Evolutionary conservation across 2,113 vertebrate genomes (phyloP).

Genomic region (Hepsetus odoe): DNA sequence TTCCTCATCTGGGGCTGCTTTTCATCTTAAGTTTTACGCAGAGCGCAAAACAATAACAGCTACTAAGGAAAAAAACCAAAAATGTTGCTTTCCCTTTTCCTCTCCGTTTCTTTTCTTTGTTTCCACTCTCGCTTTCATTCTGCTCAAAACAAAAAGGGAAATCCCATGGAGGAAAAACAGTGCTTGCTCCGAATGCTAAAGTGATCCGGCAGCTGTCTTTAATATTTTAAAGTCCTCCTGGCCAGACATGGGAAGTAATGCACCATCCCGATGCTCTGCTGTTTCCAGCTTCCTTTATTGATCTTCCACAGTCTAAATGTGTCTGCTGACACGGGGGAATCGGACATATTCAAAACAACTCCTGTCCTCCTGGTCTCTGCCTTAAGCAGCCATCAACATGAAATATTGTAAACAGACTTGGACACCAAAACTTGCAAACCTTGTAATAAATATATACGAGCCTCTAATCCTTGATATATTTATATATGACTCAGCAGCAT

Average conservation of each 20-base stretch:
- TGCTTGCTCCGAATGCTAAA: slow-evolving; percentile 39
- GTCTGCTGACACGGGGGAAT: slow-evolving; percentile 25
- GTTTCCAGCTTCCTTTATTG: slow-evolving; percentile 34
- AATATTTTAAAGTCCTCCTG: slow-evolving; percentile 55
- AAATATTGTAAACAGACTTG: not conserved
- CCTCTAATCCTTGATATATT: no score
- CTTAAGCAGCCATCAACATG: not conserved
- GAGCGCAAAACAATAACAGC: not conserved
- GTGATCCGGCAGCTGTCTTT: slow-evolving; percentile 50
- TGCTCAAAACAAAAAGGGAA: slow-evolving; percentile 6
- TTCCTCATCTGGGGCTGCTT: not conserved
- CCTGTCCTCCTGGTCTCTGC: not conserved
- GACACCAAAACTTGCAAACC: not conserved
- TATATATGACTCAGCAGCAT: no score
- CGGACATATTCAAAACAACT: slow-evolving; percentile 19
- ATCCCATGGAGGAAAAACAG: not conserved
- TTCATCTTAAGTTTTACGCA: slow-evolving; percentile 13
- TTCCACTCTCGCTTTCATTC: not conserved
- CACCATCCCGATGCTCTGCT: not conserved
- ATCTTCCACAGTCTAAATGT: slow-evolving; percentile 27
- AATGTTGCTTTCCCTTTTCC: not conserved
- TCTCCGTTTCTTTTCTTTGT: not conserved
- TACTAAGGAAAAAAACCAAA: not conserved
- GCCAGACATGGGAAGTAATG: slow-evolving; percentile 17
- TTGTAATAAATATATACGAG: not conserved